Evolutionary conservation across 2,888 invertebrate genomes (phyloP), one percentile per base, ranked within the genome.

Genomic region (Alcis repandata): DNA sequence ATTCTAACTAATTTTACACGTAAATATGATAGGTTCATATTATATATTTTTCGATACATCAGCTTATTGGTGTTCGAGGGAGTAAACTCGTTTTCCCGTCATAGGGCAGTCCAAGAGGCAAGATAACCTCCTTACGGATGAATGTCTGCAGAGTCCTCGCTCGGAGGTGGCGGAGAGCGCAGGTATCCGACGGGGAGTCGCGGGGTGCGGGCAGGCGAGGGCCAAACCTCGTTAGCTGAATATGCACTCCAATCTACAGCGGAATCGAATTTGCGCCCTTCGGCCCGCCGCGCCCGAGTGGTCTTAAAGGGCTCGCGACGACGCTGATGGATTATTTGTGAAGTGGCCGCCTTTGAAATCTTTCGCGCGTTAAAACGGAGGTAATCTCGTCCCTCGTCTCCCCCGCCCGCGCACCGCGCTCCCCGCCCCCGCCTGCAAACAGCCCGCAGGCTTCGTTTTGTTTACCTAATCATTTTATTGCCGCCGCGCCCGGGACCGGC

Each of bases 291-390:
- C 32, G 62, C 71, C 71, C 78, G 83, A 84, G 84, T 84, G 85
- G 81, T 83, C 85, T 82, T 77, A 84, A 80, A 82, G 83, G 82
- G 80, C 78, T 79, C 76, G 77, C 81, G 84, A 84, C 85, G 84
- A 88, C 86, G 86, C 88, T 90, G 91, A 91, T 90, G 89, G 89
- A 91, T 91, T 92, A 91, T 91, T 91, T 89, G 91, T 90, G 91
- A 91, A 91, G 92, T 90, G 91, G 88, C 89, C 83, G 87, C 90
- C 91, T 92, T 91, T 91, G 88, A 92, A 92, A 90, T 88, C 90
- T 90, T 89, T 92, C 90, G 87, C 89, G 92, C 92, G 92, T 91
- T 92, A 92, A 92, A 92, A 92, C 86, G 92, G 88, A 92, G 92
- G 91, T 89, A 91, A 90, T 91, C 91, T 88, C 85, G 80, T 79